phyloP scores from a whole-genome alignment of 2,797 vertebrate species.

The Lerista edwardsae region DNA sequence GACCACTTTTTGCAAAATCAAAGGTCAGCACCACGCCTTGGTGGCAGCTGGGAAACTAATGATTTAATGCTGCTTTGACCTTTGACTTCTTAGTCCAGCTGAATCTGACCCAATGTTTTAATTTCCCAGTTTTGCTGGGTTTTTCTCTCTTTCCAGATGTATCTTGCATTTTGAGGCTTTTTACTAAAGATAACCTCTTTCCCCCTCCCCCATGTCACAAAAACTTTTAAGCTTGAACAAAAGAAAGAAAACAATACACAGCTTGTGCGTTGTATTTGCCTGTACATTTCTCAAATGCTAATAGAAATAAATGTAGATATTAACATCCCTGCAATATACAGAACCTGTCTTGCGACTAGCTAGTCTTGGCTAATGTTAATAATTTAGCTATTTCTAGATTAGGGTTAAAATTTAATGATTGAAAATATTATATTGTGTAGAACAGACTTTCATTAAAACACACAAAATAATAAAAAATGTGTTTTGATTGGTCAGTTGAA shows the following conservation, averaged over 20 bases:
- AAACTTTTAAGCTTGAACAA: conserved; percentile 42
- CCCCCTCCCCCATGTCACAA: conserved; percentile 39
- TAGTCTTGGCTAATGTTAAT: conserved; percentile 43
- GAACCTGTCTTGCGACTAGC: not conserved
- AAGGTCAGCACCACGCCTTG: conserved; percentile 70
- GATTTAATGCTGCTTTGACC: conserved; percentile 75
- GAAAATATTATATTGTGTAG: no score
- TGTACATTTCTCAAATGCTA: conserved; percentile 3
- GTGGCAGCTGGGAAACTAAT: conserved; percentile 77
- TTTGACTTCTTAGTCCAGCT: conserved; percentile 71
- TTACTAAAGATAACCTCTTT: conserved; percentile 61
- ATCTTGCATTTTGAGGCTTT: conserved; percentile 61
- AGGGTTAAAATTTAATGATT: no score
- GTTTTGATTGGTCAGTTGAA: no score
- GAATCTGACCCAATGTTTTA: conserved; percentile 72
- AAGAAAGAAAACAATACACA: conserved; percentile 29
- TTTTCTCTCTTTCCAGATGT: conserved; percentile 75
- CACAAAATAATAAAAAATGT: no score
- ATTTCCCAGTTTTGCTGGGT: conserved; percentile 71
- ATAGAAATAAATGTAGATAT: not conserved
- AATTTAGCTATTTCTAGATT: conserved; percentile 14
- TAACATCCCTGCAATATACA: not conserved
- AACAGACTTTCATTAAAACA: no score
- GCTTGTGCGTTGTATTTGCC: conserved; percentile 18
- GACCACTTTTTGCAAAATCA: conserved; percentile 72